A percentile compares a stretch with the other conserved stretches of the same genome.
Conservation (phyloP, 2,888 invertebrate genomes). For the Melanostoma mellinum region DNA sequence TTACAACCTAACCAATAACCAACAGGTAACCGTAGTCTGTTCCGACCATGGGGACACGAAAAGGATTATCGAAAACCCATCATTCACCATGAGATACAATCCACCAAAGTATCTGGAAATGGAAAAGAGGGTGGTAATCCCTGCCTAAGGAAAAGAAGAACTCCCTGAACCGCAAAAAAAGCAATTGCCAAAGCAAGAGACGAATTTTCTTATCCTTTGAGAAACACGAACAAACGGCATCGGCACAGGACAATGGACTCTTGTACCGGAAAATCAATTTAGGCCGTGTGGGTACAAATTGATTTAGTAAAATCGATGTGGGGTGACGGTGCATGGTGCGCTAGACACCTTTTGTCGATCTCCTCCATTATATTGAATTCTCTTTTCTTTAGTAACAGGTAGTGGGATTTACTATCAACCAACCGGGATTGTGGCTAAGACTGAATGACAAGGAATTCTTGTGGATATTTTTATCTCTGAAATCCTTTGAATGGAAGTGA, state of each 20-base stretch:
- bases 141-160: not conserved
- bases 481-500: slow-evolving; percentile 60
- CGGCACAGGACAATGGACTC: slow-evolving; percentile 54
- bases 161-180: slow-evolving; percentile 24
- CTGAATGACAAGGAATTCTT: slow-evolving; percentile 57
- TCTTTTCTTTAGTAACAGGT: slow-evolving; percentile 24
- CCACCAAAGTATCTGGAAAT: slow-evolving; percentile 18
- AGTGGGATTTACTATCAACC: slow-evolving; percentile 29
- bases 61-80: slow-evolving; percentile 71
- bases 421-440: slow-evolving; percentile 37
- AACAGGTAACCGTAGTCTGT: slow-evolving; percentile 57
- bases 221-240: slow-evolving; percentile 5
- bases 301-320: slow-evolving; percentile 57
- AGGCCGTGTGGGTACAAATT: slow-evolving; percentile 67
- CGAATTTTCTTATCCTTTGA: slow-evolving; percentile 55
- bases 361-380: slow-evolving; percentile 55
- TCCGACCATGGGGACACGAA: slow-evolving; percentile 24
- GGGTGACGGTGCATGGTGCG: slow-evolving; percentile 6
- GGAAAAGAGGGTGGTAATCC: slow-evolving; percentile 12
- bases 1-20: slow-evolving; percentile 65
- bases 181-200: slow-evolving; percentile 58
- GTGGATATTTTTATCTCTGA: slow-evolving; percentile 42
- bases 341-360: slow-evolving; percentile 36
- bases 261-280: slow-evolving; percentile 62
- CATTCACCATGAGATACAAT: slow-evolving; percentile 54